phyloP scores from a whole-genome alignment of 37 sponge, comb jelly and placozoan genomes.

The Cliona cf. orientalis region DNA sequence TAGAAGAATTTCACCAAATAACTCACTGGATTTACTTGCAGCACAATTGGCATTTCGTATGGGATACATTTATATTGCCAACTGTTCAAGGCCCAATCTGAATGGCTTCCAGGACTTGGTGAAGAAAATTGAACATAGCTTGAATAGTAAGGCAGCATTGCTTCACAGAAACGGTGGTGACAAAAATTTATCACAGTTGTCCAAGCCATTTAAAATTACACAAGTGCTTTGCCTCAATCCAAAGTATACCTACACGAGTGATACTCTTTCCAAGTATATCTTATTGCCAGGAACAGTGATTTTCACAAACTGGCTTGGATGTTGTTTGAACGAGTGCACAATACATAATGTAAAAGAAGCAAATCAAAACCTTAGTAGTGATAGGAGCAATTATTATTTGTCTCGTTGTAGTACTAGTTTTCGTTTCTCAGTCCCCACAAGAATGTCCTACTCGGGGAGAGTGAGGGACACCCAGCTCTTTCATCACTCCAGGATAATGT shows the following conservation, averaged over 20 bases:
- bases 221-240: conserved; percentile 19
- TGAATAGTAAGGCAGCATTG: neutral
- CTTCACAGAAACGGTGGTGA: neutral
- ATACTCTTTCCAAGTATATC: conserved; percentile 9
- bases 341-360: conserved; percentile 5
- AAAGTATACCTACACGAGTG: conserved; percentile 7
- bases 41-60: neutral
- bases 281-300: conserved; percentile 21
- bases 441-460: neutral
- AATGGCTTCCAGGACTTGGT: neutral
- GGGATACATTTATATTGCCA: neutral
- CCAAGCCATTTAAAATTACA: conserved; percentile 23
- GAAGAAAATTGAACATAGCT: neutral
- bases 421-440: conserved; percentile 21
- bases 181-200: no score
- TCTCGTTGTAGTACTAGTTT: no score
- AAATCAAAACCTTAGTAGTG: neutral
- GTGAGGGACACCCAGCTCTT: neutral
- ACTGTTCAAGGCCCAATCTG: neutral
- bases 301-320: conserved; percentile 50
- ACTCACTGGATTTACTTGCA: neutral
- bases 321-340: conserved; percentile 19
- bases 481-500: conserved; percentile 9
- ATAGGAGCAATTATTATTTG: no score
- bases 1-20: neutral